These are phyloP conservation scores for Asarcornis scutulata DNA, from an alignment of 2,113 vertebrate genomes.

Conservation along the genomic window DNA sequence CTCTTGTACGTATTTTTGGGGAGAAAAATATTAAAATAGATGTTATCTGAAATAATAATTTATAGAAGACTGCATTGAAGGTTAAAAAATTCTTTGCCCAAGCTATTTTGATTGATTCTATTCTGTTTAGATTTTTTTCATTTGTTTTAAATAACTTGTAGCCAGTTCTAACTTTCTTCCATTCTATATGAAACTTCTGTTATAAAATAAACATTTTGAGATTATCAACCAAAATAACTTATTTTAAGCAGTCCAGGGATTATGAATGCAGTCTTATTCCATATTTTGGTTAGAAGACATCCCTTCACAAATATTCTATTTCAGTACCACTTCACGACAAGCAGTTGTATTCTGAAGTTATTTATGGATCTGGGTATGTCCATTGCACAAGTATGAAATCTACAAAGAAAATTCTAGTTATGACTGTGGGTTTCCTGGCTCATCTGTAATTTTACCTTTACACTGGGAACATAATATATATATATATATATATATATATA, in stretches of 20 bases:
- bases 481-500: too few species aligned
- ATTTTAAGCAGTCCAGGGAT: background rate
- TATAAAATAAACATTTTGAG: background rate
- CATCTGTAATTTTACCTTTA: background rate
- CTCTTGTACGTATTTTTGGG: background rate
- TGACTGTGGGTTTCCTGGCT: background rate
- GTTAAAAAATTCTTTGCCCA: background rate
- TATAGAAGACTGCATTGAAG: background rate
- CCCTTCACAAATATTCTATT: background rate
- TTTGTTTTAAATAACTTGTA: background rate
- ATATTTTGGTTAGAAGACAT: background rate
- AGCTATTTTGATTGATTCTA: background rate
- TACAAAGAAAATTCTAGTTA: background rate
- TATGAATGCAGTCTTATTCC: background rate
- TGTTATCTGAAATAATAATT: background rate
- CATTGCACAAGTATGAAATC: background rate
- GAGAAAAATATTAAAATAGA: background rate
- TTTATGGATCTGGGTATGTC: background rate
- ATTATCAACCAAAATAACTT: background rate
- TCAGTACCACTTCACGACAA: background rate
- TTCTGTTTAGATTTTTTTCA: background rate
- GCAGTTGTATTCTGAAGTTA: background rate
- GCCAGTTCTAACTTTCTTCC: background rate
- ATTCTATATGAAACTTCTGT: background rate
- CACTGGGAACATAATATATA: background rate